Evolutionary conservation across 2,797 vertebrate species (phyloP), one percentile per base, ranked within the genome.

Genomic region (Gobionotothen gibberifrons): DNA sequence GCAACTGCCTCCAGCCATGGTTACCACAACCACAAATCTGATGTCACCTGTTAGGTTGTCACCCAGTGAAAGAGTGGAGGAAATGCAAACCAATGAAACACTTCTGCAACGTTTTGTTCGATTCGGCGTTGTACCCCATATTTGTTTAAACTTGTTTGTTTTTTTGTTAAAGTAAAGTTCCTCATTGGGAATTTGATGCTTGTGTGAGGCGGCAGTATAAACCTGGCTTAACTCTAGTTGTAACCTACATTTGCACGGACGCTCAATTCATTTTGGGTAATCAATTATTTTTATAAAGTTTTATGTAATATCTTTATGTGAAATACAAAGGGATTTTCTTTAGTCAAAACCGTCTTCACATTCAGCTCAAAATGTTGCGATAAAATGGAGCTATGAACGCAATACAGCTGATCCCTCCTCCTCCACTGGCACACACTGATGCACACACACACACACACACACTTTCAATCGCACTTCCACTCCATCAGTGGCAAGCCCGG

Each of bases 401-500:
- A 71, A n/a, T 51, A 8, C 69, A 42, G 36, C 57, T 53, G 17
- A 58, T 52, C 56, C 36, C 54, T 44, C 56, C 46, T 39, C 21
- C 17, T 49, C 43, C 53, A 26, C 72, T 53, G 3, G 1, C 63
- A 54, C 40, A 72, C 61, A 74, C 53, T 17, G 16, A 54, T 69
- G 9, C 53, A 73, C 48, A 16, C 9, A 44, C 21, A 60, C 4
- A 1, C 44, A 14, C 69, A 51, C 56, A 47, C 58, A 60, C 61
- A 49, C 55, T 81, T 86, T 81, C 80, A 79, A 71, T 83, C 21
- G 60, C 84, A 78, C 78, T 84, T 87, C 73, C 77, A 82, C 84
- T 90, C 87, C 78, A 89, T 89, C 87, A 90, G 87, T 76, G 53
- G 74, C 85, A 85, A 62, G 81, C 84, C 76, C 14, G 17, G 81